phyloP scores from a whole-genome alignment of 2,113 vertebrate species.

The Epinephelus fuscoguttatus region DNA sequence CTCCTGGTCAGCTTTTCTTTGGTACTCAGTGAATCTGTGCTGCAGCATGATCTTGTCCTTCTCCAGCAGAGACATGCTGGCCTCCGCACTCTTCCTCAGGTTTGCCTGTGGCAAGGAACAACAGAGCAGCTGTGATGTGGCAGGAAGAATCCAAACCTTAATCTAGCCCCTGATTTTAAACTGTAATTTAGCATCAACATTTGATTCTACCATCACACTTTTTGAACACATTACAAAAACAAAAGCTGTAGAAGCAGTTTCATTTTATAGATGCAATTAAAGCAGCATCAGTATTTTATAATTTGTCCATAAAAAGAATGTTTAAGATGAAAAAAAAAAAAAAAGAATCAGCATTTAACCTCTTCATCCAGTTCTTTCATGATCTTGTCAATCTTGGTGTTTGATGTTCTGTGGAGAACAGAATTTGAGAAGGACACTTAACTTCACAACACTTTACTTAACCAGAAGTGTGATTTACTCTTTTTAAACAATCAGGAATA shows the following conservation, averaged over 20 bases:
- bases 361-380: constrained; percentile 99
- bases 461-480: background rate
- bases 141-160: constrained; percentile 8
- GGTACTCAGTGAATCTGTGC: constrained; percentile 93
- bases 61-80: constrained; percentile 90
- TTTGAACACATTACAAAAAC: background rate
- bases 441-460: background rate
- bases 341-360: constrained; percentile 76
- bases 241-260: background rate
- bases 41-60: constrained; percentile 96
- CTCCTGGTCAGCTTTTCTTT: constrained; percentile 97
- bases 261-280: background rate
- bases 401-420: constrained; percentile 87
- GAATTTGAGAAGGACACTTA: constrained; percentile 2
- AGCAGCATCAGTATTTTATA: background rate
- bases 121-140: constrained; percentile 24
- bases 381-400: constrained; percentile 95
- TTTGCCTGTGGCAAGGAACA: constrained; percentile 73
- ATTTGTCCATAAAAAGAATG: background rate
- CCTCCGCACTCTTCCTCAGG: constrained; percentile 91
- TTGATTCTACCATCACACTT: background rate
- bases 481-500: background rate
- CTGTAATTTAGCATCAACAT: background rate
- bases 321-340: background rate
- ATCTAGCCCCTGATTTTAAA: constrained; percentile 16